A percentile compares a stretch with the other conserved stretches of the same genome.
phyloP scores from a whole-genome alignment of 2,113 vertebrate species.

The Silurus asotus region DNA sequence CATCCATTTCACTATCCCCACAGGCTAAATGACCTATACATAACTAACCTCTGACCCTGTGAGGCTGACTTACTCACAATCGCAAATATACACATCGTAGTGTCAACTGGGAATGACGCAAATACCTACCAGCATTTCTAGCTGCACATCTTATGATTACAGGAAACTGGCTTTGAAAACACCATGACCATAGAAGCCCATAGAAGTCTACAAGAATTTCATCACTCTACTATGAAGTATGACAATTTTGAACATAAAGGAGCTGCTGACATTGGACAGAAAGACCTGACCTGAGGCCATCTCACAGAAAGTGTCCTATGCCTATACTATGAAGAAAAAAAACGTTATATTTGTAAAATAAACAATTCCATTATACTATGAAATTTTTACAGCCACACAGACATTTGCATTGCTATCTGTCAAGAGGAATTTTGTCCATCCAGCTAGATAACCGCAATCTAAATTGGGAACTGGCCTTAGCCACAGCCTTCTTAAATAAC shows the following conservation, averaged over 20 bases:
- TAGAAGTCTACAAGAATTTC: not conserved
- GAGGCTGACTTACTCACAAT: constrained; percentile 29
- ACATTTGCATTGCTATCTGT: not conserved
- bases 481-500: not conserved
- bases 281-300: constrained; percentile 53
- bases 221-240: not conserved
- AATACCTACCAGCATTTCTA: not conserved
- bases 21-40: constrained; percentile 28
- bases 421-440: not conserved
- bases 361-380: not conserved
- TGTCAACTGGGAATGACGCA: not conserved
- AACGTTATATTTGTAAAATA: not conserved
- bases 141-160: not conserved
- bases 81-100: constrained; percentile 30
- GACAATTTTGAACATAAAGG: not conserved
- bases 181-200: not conserved
- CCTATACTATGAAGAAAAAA: not conserved
- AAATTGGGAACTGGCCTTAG: not conserved
- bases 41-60: constrained; percentile 46
- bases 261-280: constrained; percentile 65
- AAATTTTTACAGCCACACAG: not conserved
- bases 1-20: constrained; percentile 15
- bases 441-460: not conserved
- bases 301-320: constrained; percentile 20
- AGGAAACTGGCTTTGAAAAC: not conserved